Conservation (phyloP, 1,140 invertebrate genomes). For the Globodera ellingtonae region DNA sequence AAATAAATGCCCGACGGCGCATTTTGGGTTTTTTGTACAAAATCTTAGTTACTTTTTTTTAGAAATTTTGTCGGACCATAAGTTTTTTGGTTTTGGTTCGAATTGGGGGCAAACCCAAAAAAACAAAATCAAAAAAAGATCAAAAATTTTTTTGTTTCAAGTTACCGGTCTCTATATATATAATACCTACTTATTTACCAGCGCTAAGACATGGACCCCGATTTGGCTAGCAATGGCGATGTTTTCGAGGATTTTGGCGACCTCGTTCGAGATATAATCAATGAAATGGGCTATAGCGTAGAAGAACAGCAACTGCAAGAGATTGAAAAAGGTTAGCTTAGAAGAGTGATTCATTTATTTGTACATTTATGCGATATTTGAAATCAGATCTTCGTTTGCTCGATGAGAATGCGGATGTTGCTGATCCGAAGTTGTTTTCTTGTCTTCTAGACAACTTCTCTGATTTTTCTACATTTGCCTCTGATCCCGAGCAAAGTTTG, state of each 20-base stretch:
- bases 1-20: too few species aligned
- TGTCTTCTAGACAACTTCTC: slow-evolving; percentile 10
- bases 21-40: too few species aligned
- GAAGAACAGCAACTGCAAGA: slow-evolving; percentile 23
- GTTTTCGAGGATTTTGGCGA: slow-evolving; percentile 23
- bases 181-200: too few species aligned
- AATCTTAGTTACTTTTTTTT: too few species aligned
- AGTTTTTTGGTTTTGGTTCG: too few species aligned
- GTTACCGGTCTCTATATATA: too few species aligned
- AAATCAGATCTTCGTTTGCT: slow-evolving; percentile 15
- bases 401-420: slow-evolving; percentile 25
- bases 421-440: slow-evolving; percentile 17
- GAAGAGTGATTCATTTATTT: background rate
- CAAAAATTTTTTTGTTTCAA: too few species aligned
- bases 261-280: slow-evolving; percentile 15
- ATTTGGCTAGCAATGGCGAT: background rate
- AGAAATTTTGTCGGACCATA: too few species aligned
- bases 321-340: slow-evolving; percentile 17
- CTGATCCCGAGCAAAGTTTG: slow-evolving; percentile 22
- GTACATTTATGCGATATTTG: background rate
- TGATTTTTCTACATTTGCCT: slow-evolving; percentile 3
- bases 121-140: too few species aligned
- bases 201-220: background rate
- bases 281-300: slow-evolving; percentile 25
- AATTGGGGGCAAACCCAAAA: too few species aligned